These are phyloP conservation scores for Drosophila miranda DNA, from an alignment of 1,140 invertebrate genomes.

Conservation along the genomic window DNA sequence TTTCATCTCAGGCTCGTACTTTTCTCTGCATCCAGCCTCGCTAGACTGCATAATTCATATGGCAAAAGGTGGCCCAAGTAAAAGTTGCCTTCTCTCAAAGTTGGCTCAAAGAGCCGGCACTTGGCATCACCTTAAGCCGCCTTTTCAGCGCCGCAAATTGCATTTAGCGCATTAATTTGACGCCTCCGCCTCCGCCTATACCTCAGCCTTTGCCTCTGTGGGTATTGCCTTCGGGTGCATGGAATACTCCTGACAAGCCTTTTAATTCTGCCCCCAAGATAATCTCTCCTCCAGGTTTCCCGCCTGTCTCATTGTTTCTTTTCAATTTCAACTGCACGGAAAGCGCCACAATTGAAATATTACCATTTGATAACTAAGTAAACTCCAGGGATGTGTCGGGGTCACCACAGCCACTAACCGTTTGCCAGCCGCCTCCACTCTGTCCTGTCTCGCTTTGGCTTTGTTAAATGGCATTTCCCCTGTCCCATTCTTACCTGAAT, in stretches of 20 bases:
- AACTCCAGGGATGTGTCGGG: slow-evolving; percentile 19
- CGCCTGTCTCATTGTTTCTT: slow-evolving; percentile 44
- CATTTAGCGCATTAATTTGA: slow-evolving; percentile 73
- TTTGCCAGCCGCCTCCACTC: background rate
- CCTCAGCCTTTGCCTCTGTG: slow-evolving; percentile 6
- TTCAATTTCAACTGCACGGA: slow-evolving; percentile 49
- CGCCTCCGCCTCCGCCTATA: slow-evolving; percentile 13
- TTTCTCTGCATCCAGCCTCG: background rate
- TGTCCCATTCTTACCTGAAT: slow-evolving; percentile 14
- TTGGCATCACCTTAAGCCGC: slow-evolving; percentile 51
- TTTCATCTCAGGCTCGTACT: slow-evolving; percentile 18
- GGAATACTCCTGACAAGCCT: background rate
- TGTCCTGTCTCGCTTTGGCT: background rate
- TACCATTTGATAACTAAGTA: slow-evolving; percentile 63
- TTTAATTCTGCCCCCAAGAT: slow-evolving; percentile 23
- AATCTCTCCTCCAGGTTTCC: slow-evolving; percentile 9
- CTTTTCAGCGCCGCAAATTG: slow-evolving; percentile 59
- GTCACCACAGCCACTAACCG: background rate
- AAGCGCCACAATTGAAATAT: slow-evolving; percentile 63
- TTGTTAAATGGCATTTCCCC: slow-evolving; percentile 12
- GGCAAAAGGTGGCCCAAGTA: slow-evolving; percentile 27
- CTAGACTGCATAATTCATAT: slow-evolving; percentile 45
- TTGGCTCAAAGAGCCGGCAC: slow-evolving; percentile 40
- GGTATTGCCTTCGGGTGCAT: slow-evolving; percentile 1
- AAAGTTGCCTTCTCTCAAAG: slow-evolving; percentile 29